Evolutionary conservation across 2,888 invertebrate genomes (phyloP), one percentile per base, ranked within the genome.

Genomic region (Eurytoma californica): DNA sequence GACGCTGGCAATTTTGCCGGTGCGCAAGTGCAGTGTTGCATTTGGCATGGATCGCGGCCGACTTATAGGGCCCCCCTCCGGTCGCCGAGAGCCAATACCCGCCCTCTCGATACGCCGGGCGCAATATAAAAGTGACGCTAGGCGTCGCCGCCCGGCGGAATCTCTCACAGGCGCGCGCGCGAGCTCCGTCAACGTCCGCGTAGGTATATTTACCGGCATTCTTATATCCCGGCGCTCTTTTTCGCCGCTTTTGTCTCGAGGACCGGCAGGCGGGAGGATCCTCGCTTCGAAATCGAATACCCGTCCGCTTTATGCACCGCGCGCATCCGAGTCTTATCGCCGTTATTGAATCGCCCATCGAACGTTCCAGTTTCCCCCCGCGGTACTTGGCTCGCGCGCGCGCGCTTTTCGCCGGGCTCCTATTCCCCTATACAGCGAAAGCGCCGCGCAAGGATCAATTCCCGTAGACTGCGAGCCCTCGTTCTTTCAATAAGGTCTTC

Each of bases 321-420:
- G 28, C 51, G 3, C 13, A 39, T 14, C 28, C 58, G 39, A 1
- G 49, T 65, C 74, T 80, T 77, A 80, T 82, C 77, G 80, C n/a
- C 69, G 76, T 79, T 81, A 81, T 81, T 79, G 79, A 80, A 81
- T 81, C 79, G 68, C 57, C 73, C 69, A 69, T 63, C 57, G 76
- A 79, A 65, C 55, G 73, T 63, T 76, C 76, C 66, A 81, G 73
- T 76, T 79, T 79, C 72, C 61, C 49, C 53, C 69, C 39, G 65
- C 66, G 14, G 30, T 20, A 12, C 72, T n/a, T 63, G 68, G 77
- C 47, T 60, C 28, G 66, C 65, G 74, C 58, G 57, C 51, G 63
- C 30, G 39, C 72, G 69, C 39, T 69, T 81, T 76, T 73, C 73
- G 24, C 24, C 24, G 24, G 24, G 24, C 24, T 24, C 24, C 24